phyloP scores from a whole-genome alignment of 2,888 invertebrate species.

The Parthenolecanium corni region DNA sequence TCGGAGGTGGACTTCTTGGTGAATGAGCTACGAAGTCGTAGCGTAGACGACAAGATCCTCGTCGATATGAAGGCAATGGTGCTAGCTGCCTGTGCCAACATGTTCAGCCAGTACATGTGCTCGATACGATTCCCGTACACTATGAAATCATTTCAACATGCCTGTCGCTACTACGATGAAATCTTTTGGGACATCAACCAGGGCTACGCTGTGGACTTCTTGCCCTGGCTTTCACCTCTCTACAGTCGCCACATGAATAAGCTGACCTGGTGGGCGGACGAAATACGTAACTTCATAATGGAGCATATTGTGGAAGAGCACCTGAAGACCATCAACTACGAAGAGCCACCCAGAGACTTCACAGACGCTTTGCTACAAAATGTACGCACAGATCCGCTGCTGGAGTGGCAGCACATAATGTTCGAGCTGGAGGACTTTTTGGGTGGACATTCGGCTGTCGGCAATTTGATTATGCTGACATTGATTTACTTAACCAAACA shows the following conservation, averaged over 20 bases:
- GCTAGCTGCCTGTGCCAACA: slow-evolving; percentile 64
- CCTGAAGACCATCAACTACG: slow-evolving; percentile 38
- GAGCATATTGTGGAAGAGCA: slow-evolving; percentile 38
- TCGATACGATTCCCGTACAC: slow-evolving; percentile 60
- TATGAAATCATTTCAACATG: slow-evolving; percentile 53
- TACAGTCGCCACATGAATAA: slow-evolving; percentile 53
- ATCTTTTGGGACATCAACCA: slow-evolving; percentile 82
- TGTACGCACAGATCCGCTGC: slow-evolving; percentile 50
- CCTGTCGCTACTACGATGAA: slow-evolving; percentile 65
- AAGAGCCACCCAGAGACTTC: slow-evolving; percentile 47
- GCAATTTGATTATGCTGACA: slow-evolving; percentile 67
- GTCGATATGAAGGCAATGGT: slow-evolving; percentile 54
- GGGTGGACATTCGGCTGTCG: slow-evolving; percentile 78
- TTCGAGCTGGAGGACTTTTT: slow-evolving; percentile 77
- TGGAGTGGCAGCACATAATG: slow-evolving; percentile 66
- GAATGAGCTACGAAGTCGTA: slow-evolving; percentile 41
- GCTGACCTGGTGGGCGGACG: slow-evolving; percentile 57
- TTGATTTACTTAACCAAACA: slow-evolving; percentile 53
- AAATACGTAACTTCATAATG: slow-evolving; percentile 58
- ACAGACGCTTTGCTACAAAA: slow-evolving; percentile 65
- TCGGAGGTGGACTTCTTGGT: slow-evolving; percentile 54
- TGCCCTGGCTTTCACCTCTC: slow-evolving; percentile 68
- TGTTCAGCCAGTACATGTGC: slow-evolving; percentile 80
- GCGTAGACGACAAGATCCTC: slow-evolving; percentile 29
- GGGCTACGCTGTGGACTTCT: slow-evolving; percentile 73